A percentile compares a stretch with the other conserved stretches of the same genome.
Evolutionary conservation across 2,888 invertebrate genomes (phyloP).

Genomic region (Meta bourneti): DNA sequence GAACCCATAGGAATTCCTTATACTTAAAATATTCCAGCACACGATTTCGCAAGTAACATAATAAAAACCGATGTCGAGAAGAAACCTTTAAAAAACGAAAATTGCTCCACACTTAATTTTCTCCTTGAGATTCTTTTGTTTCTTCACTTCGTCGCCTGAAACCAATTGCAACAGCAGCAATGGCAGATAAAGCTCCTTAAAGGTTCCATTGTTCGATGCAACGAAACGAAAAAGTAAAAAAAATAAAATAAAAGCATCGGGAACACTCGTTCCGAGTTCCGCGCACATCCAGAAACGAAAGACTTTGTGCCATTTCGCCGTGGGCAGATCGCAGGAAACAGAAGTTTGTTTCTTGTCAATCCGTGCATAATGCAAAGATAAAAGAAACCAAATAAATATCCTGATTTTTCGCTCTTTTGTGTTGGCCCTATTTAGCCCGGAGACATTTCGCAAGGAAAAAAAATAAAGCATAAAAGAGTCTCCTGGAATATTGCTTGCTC

Average conservation of each 20-base stretch:
- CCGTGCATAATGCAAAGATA: slow-evolving; percentile 66
- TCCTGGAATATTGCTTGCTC: neutral
- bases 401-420: slow-evolving; percentile 46
- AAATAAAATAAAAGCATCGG: neutral
- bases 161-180: neutral
- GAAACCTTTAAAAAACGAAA: neutral
- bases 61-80: neutral
- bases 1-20: no score
- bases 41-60: neutral
- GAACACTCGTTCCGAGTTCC: neutral
- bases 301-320: slow-evolving; percentile 17
- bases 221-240: neutral
- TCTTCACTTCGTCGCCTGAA: neutral
- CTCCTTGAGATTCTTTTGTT: neutral
- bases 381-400: slow-evolving; percentile 67
- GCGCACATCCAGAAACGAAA: neutral
- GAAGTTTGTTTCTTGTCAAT: slow-evolving; percentile 64
- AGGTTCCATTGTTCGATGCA: neutral
- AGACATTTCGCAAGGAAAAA: slow-evolving; percentile 11
- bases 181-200: neutral
- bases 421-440: slow-evolving; percentile 16
- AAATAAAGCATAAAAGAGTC: neutral
- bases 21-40: no score
- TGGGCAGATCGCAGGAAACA: slow-evolving; percentile 48
- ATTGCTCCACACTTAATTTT: neutral